Conservation (phyloP, 2,113 vertebrate genomes). For the Macrotis lagotis region DNA sequence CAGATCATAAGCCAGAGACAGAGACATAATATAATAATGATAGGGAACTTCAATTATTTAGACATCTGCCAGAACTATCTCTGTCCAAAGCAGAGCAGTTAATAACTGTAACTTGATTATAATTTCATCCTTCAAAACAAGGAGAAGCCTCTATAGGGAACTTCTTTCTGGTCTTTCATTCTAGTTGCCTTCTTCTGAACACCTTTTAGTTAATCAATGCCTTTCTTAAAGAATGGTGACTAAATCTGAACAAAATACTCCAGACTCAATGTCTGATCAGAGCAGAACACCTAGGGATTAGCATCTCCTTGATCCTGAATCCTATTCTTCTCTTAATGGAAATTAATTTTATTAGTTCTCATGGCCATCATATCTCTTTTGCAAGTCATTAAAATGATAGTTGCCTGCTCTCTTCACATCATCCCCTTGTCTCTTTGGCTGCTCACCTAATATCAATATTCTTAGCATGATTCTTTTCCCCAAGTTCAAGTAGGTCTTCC, state of each 20-base stretch:
- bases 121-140: not conserved
- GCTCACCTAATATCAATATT: not conserved
- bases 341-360: not conserved
- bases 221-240: not conserved
- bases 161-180: not conserved
- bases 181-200: not conserved
- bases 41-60: not conserved
- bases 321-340: not conserved
- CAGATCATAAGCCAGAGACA: not conserved
- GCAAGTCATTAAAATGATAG: not conserved
- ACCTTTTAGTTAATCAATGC: not conserved
- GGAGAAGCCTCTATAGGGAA: not conserved
- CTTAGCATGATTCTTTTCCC: not conserved
- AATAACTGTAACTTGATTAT: not conserved
- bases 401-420: not conserved
- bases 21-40: not conserved
- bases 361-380: not conserved
- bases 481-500: not conserved
- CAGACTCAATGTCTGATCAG: not conserved
- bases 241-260: not conserved
- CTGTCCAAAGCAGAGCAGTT: not conserved
- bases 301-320: not conserved
- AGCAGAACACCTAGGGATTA: not conserved
- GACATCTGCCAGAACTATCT: not conserved
- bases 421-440: not conserved